phyloP scores from a whole-genome alignment of 1,140 invertebrate species.

The Tetramorium parvispinum region DNA sequence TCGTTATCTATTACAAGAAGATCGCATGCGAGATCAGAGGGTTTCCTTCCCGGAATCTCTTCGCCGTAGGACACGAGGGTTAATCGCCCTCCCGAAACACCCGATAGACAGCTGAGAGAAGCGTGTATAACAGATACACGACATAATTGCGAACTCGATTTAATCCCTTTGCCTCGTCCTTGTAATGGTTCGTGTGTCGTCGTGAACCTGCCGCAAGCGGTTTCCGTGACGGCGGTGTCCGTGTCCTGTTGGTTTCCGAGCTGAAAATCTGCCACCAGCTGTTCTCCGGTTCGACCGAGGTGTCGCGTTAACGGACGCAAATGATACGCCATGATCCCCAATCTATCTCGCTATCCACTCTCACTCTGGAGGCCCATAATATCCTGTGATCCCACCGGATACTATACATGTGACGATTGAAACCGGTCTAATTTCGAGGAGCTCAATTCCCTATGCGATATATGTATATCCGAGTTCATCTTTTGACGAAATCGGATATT shows the following conservation, averaged over 20 bases:
- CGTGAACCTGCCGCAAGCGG: conserved; percentile 14
- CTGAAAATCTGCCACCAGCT: conserved; percentile 34
- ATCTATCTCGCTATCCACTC: conserved; percentile 59
- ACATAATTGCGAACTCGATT: conserved; percentile 56
- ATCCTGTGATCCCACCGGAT: conserved; percentile 21
- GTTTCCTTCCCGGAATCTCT: too few species aligned
- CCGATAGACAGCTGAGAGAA: neutral
- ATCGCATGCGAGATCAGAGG: too few species aligned
- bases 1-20: neutral
- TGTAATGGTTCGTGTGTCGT: conserved; percentile 41
- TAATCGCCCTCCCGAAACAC: conserved; percentile 29
- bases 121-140: conserved; percentile 52
- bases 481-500: neutral
- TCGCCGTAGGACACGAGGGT: neutral
- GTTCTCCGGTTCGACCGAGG: conserved; percentile 45
- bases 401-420: neutral
- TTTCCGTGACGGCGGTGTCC: conserved; percentile 28
- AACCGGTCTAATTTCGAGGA: conserved; percentile 21
- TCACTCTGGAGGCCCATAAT: conserved; percentile 13
- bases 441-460: neutral
- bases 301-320: conserved; percentile 65
- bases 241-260: conserved; percentile 15
- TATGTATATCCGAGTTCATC: neutral
- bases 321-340: conserved; percentile 51
- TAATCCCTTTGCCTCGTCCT: conserved; percentile 48